phyloP scores from a whole-genome alignment of 2,888 invertebrate species.

The Carcina quercana region DNA sequence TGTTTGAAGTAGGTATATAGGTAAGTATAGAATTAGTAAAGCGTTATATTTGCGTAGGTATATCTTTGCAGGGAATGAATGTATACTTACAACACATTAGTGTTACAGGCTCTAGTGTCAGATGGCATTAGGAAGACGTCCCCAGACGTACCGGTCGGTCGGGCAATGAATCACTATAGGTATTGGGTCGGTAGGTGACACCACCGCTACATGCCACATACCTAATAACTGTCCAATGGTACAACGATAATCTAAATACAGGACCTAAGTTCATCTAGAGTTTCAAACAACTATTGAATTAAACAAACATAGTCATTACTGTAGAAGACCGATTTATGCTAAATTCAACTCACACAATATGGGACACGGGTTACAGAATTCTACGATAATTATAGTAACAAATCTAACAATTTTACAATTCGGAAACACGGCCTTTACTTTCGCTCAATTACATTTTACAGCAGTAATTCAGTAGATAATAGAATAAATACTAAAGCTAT shows the following conservation, averaged over 20 bases:
- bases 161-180: slow-evolving; percentile 49
- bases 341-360: slow-evolving; percentile 27
- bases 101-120: slow-evolving; percentile 57
- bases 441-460: slow-evolving; percentile 46
- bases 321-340: slow-evolving; percentile 31
- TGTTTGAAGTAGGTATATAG: too few relatives aligned
- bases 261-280: slow-evolving; percentile 61
- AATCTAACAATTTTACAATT: slow-evolving; percentile 50
- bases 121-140: slow-evolving; percentile 43
- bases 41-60: slow-evolving; percentile 64
- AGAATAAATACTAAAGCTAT: slow-evolving; percentile 69
- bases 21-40: slow-evolving; percentile 58
- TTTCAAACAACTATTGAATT: slow-evolving; percentile 47
- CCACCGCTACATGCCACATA: slow-evolving; percentile 27
- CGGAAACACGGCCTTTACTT: slow-evolving; percentile 40
- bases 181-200: slow-evolving; percentile 27
- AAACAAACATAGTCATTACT: slow-evolving; percentile 44
- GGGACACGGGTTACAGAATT: slow-evolving; percentile 42
- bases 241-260: slow-evolving; percentile 53
- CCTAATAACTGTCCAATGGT: slow-evolving; percentile 28
- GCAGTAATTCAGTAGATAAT: slow-evolving; percentile 51
- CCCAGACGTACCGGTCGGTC: slow-evolving; percentile 46
- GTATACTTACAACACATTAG: slow-evolving; percentile 69
- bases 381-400: slow-evolving; percentile 40
- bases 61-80: slow-evolving; percentile 55